phyloP scores from a whole-genome alignment of 2,113 vertebrate species.

The Microtus ochrogaster region DNA sequence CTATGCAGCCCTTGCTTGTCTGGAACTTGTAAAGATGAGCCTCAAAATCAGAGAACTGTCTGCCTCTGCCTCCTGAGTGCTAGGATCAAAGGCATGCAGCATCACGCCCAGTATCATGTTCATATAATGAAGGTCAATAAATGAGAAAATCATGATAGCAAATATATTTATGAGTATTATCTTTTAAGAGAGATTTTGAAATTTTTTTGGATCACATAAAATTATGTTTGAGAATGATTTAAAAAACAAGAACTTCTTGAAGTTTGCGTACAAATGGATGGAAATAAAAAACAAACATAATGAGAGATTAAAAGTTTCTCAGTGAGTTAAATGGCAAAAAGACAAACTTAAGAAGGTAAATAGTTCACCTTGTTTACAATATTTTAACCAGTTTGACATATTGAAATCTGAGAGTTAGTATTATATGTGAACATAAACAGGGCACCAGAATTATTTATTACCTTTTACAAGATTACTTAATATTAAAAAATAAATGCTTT shows the following conservation, averaged over 20 bases:
- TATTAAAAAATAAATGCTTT: not conserved
- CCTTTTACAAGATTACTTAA: not conserved
- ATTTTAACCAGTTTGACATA: not conserved
- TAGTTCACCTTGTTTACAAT: too few relatives aligned
- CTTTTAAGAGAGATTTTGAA: not conserved
- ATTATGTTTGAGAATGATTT: not conserved
- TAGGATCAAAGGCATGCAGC: not conserved
- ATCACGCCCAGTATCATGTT: too few relatives aligned
- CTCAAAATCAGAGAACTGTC: too few relatives aligned
- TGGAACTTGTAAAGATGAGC: not conserved
- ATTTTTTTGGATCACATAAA: slow-evolving; percentile 27
- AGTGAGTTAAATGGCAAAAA: slow-evolving; percentile 30
- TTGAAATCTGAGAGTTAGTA: not conserved
- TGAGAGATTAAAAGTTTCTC: not conserved
- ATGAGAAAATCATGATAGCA: not conserved
- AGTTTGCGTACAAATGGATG: too few relatives aligned
- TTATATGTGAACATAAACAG: not conserved
- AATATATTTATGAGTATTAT: not conserved
- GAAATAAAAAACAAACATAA: not conserved
- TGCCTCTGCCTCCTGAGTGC: not conserved
- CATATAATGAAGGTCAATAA: slow-evolving; percentile 23
- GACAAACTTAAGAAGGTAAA: not conserved
- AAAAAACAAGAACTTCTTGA: too few relatives aligned
- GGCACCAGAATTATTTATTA: not conserved
- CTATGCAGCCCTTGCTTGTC: not conserved